Evolutionary conservation across 2,113 vertebrate genomes (phyloP).

Genomic region (Coturnix japonica): DNA sequence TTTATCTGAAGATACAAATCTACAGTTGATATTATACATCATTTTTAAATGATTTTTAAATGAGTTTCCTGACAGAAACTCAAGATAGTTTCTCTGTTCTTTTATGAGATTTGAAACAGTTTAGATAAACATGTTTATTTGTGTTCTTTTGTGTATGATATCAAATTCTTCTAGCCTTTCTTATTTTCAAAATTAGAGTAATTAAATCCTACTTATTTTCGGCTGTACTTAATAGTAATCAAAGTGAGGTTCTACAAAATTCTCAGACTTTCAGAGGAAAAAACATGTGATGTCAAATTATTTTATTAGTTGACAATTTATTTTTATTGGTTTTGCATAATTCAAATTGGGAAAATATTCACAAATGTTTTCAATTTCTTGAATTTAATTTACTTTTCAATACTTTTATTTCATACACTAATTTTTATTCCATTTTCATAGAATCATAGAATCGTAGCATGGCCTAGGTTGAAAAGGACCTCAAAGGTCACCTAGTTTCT

Average conservation of each 20-base stretch:
- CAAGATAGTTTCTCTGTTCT: neutral
- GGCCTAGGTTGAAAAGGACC: no score
- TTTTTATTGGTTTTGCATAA: neutral
- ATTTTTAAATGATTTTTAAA: neutral
- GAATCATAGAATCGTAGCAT: no score
- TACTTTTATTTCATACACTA: neutral
- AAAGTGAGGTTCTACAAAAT: neutral
- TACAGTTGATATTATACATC: fast-evolving
- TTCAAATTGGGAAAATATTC: neutral
- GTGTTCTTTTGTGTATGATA: neutral
- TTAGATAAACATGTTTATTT: neutral
- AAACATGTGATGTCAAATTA: neutral
- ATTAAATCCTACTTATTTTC: neutral
- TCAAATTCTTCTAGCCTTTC: neutral
- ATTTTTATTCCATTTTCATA: neutral
- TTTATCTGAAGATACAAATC: neutral
- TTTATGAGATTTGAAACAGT: neutral
- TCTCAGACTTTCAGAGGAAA: neutral
- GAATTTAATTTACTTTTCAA: neutral
- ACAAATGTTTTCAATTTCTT: neutral
- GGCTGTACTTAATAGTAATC: neutral
- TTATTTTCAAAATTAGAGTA: neutral
- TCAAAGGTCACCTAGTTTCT: no score
- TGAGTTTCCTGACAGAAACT: fast-evolving
- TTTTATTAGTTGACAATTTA: neutral